Base-by-base conservation (phyloP, 1,140 invertebrate genomes). In the Diachasmimorpha longicaudata region DNA sequence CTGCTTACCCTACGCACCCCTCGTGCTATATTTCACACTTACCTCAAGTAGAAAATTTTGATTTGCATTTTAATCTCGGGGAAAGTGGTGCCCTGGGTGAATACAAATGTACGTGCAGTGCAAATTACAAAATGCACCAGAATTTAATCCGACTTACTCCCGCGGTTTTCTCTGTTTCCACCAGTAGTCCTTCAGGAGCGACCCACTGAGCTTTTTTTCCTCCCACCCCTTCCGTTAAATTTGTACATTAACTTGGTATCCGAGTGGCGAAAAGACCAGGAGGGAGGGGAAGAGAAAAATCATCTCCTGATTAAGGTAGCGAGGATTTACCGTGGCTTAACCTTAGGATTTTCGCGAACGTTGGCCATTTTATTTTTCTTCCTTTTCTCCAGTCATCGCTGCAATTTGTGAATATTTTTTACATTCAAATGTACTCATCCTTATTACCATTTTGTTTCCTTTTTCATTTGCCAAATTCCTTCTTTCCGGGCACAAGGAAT, bases 21-120 rank as follows among this genome's bases (percentile, higher is more conserved):
- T 25, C 19, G 2, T 31, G 70, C 19, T 80, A 83, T 86, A 86
- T 86, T 85, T 85, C 72, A 85, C 83, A 85, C 80, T 82, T 83
- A 84, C n/a, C 81, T 80, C 76, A 42, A 46, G 74, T 46, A 72
- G 42, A 52, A 75, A 78, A 79, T 79, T 83, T 78, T 79, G 79
- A 85, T 85, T 85, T 85, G 82, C 84, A 85, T 85, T 84, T 85
- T 84, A 84, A 85, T 84, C 79, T 74, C 44, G 16, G 37, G 14
- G n/a, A 13, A 58, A 67, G 10, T 16, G 0, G 13, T 5, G 19
- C 31, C 66, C 9, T 31, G n/a, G 37, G 36, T 37, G 25, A 19
- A 31, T 14, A 31, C 46, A 31, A 52, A 48, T 71, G 23, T 71
- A 71, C 55, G 46, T 48, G 31, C 13, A 19, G 74, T 76, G 75